Percentiles rank a stretch among this genome's conserved stretches.
Conservation (phyloP, 1,140 invertebrate genomes). For the Solen grandis region DNA sequence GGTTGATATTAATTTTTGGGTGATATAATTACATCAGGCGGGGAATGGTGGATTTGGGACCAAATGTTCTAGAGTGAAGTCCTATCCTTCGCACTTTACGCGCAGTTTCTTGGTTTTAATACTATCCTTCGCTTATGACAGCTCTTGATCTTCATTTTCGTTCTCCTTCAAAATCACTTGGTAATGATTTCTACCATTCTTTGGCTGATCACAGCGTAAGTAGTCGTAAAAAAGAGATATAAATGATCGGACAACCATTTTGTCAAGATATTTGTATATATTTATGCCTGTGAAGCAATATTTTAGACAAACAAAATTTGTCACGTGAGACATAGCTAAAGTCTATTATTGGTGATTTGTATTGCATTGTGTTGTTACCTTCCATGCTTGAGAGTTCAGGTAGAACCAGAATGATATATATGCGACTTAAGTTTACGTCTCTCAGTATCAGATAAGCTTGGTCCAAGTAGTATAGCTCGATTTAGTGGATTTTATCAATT, state of each 20-base stretch:
- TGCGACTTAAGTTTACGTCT: too few relatives aligned
- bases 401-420: not conserved
- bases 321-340: not conserved
- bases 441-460: not conserved
- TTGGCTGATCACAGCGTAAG: not conserved
- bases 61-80: too few relatives aligned
- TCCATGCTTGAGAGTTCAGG: not conserved
- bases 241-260: not conserved
- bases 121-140: too few relatives aligned
- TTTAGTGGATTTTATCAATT: not conserved
- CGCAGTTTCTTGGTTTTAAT: too few relatives aligned
- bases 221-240: not conserved
- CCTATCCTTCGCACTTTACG: too few relatives aligned
- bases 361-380: too few relatives aligned
- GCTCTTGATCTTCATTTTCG: too few relatives aligned
- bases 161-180: not conserved
- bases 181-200: not conserved
- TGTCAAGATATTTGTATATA: not conserved
- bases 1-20: too few relatives aligned
- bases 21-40: too few relatives aligned
- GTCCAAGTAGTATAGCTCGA: too few relatives aligned
- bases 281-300: not conserved
- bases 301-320: not conserved
- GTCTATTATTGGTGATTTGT: too few relatives aligned
- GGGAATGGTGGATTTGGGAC: too few relatives aligned